Base-by-base conservation (phyloP, 2,113 vertebrate genomes). In the Phocoena phocoena region DNA sequence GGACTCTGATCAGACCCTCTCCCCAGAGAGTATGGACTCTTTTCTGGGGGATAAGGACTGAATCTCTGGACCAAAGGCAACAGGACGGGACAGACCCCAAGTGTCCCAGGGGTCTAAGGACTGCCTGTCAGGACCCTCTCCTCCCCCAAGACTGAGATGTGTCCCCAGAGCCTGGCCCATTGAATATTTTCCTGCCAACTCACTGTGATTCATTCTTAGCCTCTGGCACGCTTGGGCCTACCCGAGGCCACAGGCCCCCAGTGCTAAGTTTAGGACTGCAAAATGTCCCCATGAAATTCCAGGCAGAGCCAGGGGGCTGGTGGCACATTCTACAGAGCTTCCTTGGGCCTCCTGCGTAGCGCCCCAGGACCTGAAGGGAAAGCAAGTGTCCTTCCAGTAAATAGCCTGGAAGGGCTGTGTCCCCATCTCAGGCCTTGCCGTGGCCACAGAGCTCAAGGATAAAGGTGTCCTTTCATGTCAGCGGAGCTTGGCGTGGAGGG, bases 241-340 rank as follows among this genome's bases (percentile, higher is more conserved):
- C 81, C 76, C 79, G 94, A 97, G 88, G 93, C 94, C 80, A 76
- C n/a, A 84, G 96, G 98, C 73, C 93, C 68, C 38, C 5, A 38
- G 77, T 79, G 97, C 92, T 98, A 98, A 98, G 98, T 97, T 96
- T 97, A 98, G 95, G 97, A 95, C 73, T 98, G 93, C 71, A 84
- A 71, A 97, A 97, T 93, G 93, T 94, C 47, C 92, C 97, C 31
- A 94, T 97, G 97, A 96, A 98, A 98, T 98, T 98, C 96, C 93
- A 97, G 92, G 88, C 96, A 97, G 96, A 96, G 36, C 67, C 65
- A 6, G 65, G 53, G 85, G 92, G 92, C 74, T 96, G 68, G 97
- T 1, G 38, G 74, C 60, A 90, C 96, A 93, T 90, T 96, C 97
- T 95, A 85, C 68, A 91, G 95, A 85, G 93, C 97, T 88, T 95